Conservation (phyloP, 2,888 invertebrate species). For the Fabriciana adippe region DNA sequence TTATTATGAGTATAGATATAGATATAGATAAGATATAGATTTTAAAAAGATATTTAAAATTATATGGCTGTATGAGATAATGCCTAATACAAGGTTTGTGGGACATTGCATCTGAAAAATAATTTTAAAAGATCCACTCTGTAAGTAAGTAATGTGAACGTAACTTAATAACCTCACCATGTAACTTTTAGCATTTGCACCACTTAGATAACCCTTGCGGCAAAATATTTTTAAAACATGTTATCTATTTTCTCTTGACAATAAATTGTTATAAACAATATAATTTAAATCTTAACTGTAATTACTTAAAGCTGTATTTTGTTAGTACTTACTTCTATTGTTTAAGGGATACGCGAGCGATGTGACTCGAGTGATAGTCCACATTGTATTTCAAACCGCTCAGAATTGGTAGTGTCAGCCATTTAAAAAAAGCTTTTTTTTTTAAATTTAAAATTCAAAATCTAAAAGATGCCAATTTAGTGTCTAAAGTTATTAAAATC, state of each 20-base stretch:
- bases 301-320: constrained; percentile 18
- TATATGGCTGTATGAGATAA: too few relatives aligned
- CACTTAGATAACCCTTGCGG: background rate
- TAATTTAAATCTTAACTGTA: constrained; percentile 18
- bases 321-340: constrained; percentile 1
- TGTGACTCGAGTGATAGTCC: constrained; percentile 37
- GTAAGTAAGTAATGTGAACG: too few relatives aligned
- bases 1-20: too few relatives aligned
- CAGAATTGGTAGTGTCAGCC: constrained; percentile 31
- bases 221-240: background rate
- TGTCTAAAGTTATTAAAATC: too few relatives aligned
- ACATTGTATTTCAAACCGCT: constrained; percentile 32
- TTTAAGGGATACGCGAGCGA: constrained; percentile 33
- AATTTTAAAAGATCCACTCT: too few relatives aligned
- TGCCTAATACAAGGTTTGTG: too few relatives aligned
- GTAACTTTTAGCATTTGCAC: too few relatives aligned
- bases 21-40: too few relatives aligned
- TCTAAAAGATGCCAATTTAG: too few relatives aligned
- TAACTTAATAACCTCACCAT: too few relatives aligned
- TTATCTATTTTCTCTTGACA: constrained; percentile 13
- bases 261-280: background rate
- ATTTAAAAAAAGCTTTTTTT: constrained; percentile 9
- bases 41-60: too few relatives aligned
- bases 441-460: background rate
- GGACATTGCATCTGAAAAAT: too few relatives aligned